phyloP scores from a whole-genome alignment of 2,888 invertebrate species.

The Lochmaea capreae region DNA sequence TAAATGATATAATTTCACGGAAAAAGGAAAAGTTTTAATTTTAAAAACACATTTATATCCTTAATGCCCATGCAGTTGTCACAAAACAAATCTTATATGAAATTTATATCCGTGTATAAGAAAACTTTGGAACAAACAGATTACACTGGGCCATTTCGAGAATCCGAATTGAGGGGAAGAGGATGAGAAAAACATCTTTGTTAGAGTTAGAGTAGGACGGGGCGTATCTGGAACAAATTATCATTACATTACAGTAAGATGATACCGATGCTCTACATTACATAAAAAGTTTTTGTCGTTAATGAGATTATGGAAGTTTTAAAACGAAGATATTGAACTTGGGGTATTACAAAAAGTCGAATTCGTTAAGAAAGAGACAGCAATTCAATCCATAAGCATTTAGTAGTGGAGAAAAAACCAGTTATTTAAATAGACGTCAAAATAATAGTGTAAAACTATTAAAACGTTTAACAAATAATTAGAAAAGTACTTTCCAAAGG shows the following conservation, averaged over 20 bases:
- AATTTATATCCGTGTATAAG: constrained; percentile 34
- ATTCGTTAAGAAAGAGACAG: no score
- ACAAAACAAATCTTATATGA: constrained; percentile 39
- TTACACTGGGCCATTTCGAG: constrained; percentile 28
- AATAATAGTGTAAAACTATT: no score
- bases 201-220: constrained; percentile 16
- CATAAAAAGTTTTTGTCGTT: constrained; percentile 48
- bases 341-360: background rate
- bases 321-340: constrained; percentile 47
- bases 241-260: constrained; percentile 46
- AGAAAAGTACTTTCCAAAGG: no score
- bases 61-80: constrained; percentile 35
- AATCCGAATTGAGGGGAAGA: constrained; percentile 38
- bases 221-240: constrained; percentile 44
- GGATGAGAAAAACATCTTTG: constrained; percentile 44
- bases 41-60: constrained; percentile 31
- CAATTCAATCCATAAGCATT: no score
- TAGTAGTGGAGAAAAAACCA: no score
- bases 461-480: no score
- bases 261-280: constrained; percentile 48
- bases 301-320: constrained; percentile 49
- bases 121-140: constrained; percentile 37
- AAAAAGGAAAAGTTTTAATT: constrained; percentile 27
- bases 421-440: no score
- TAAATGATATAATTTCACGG: background rate